Conservation (phyloP, 1,140 invertebrate species). For the Archivesica marissinica region DNA sequence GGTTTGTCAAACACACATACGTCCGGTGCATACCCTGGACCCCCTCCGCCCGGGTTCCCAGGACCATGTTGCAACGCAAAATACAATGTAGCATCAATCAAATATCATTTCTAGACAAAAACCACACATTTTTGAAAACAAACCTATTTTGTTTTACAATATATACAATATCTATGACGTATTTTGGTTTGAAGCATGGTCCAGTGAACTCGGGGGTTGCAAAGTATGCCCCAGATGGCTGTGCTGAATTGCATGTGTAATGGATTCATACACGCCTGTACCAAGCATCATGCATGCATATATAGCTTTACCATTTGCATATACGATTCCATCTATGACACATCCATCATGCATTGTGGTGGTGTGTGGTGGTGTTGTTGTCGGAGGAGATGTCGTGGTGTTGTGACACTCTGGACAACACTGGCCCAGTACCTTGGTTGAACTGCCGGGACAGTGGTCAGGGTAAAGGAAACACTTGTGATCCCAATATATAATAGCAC, state of each 20-base stretch:
- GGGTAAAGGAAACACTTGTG: not conserved
- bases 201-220: not conserved
- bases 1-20: too few species aligned
- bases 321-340: not conserved
- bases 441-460: not conserved
- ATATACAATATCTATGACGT: not conserved
- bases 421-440: not conserved
- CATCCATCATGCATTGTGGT: not conserved
- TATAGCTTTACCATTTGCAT: not conserved
- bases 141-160: not conserved
- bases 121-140: not conserved
- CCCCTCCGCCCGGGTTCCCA: too few species aligned
- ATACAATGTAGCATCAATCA: too few species aligned
- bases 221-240: not conserved
- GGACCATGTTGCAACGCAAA: too few species aligned
- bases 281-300: not conserved
- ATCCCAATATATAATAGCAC: not conserved
- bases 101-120: too few species aligned
- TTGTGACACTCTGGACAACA: constrained; percentile 6
- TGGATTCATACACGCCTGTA: not conserved
- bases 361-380: not conserved
- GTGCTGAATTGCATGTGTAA: not conserved
- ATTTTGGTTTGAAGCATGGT: not conserved
- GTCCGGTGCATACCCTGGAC: too few species aligned
- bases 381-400: not conserved